phyloP scores from a whole-genome alignment of 2,888 invertebrate species.

The Xanthorhoe spadicearia region DNA sequence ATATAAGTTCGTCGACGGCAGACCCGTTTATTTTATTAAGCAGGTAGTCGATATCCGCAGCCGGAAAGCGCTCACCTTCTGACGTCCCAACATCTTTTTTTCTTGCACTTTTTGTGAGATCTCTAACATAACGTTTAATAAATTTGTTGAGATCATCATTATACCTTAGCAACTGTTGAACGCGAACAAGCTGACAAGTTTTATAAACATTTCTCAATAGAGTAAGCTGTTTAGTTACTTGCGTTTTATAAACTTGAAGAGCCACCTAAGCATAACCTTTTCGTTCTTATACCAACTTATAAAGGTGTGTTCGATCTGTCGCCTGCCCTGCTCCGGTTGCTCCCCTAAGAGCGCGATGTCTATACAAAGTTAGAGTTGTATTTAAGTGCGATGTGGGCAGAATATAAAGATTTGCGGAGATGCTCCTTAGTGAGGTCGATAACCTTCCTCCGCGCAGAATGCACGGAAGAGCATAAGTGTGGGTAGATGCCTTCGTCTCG shows the following conservation, averaged over 20 bases:
- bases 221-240: background rate
- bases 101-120: constrained; percentile 54
- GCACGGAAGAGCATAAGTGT: constrained; percentile 66
- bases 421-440: constrained; percentile 70
- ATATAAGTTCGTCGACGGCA: constrained; percentile 45
- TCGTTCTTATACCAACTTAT: constrained; percentile 9
- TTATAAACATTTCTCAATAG: constrained; percentile 9
- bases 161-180: constrained; percentile 28
- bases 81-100: constrained; percentile 65
- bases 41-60: constrained; percentile 74
- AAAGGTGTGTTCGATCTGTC: constrained; percentile 37
- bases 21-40: constrained; percentile 61
- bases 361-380: constrained; percentile 54
- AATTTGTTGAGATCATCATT: constrained; percentile 45
- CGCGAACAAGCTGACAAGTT: constrained; percentile 15
- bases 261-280: constrained; percentile 7
- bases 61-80: constrained; percentile 70
- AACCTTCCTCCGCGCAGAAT: constrained; percentile 69
- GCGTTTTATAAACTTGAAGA: constrained; percentile 7
- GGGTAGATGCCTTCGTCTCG: constrained; percentile 59
- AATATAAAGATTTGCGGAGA: constrained; percentile 77
- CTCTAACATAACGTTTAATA: constrained; percentile 51
- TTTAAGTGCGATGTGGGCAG: constrained; percentile 51
- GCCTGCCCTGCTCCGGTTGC: constrained; percentile 47
- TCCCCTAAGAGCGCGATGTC: constrained; percentile 48